phyloP scores from a whole-genome alignment of 2,888 invertebrate genomes.

The Pherbina coryleti region DNA sequence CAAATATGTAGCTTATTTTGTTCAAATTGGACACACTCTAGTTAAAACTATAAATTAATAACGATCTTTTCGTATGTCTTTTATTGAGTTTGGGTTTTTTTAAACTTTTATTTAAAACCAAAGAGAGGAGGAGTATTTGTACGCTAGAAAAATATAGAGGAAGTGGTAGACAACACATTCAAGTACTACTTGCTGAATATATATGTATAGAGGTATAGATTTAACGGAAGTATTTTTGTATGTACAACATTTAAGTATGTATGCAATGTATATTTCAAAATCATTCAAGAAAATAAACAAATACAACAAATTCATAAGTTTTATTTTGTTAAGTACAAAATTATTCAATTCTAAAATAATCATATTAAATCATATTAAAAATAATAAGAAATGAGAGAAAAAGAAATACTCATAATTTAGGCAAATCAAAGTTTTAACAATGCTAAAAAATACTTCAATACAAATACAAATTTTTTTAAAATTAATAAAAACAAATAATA shows the following conservation, averaged over 20 bases:
- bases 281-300: background rate
- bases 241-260: constrained; percentile 22
- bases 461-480: constrained; percentile 1
- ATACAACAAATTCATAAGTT: constrained; percentile 20
- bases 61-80: too few relatives aligned
- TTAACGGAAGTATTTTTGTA: constrained; percentile 10
- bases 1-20: too few relatives aligned
- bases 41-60: too few relatives aligned
- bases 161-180: background rate
- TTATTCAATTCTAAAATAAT: background rate
- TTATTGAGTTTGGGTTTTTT: too few relatives aligned
- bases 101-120: too few relatives aligned
- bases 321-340: constrained; percentile 26
- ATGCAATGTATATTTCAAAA: background rate
- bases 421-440: constrained; percentile 1
- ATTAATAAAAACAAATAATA: background rate
- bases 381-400: background rate
- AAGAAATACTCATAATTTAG: constrained; percentile 8
- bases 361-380: background rate
- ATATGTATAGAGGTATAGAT: background rate
- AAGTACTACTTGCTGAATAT: background rate
- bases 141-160: background rate
- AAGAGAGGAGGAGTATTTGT: too few relatives aligned
- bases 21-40: too few relatives aligned
- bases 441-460: constrained; percentile 19